phyloP scores from a whole-genome alignment of 2,888 invertebrate genomes.

The Psylliodes chrysocephalus region DNA sequence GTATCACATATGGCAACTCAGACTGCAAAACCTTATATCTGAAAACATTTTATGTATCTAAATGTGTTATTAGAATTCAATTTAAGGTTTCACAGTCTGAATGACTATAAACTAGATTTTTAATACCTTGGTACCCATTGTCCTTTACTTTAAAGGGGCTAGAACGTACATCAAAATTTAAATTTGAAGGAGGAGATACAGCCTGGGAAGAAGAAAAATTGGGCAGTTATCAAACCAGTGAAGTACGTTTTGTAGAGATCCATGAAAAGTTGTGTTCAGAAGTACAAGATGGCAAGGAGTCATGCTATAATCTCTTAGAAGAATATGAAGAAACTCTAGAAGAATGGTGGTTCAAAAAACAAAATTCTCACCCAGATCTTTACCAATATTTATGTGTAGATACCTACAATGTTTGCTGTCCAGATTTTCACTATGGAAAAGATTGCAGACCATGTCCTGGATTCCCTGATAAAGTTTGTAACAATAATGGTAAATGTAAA shows the following conservation, averaged over 20 bases:
- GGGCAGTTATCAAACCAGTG: slow-evolving; percentile 84
- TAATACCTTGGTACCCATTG: neutral
- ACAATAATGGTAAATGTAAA: slow-evolving; percentile 78
- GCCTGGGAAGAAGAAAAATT: slow-evolving; percentile 93
- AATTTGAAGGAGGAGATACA: slow-evolving; percentile 92
- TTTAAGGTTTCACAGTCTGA: neutral
- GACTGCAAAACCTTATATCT: no score
- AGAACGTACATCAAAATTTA: slow-evolving; percentile 83
- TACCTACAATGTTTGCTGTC: slow-evolving; percentile 76
- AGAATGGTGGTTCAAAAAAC: slow-evolving; percentile 86
- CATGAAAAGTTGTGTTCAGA: slow-evolving; percentile 88
- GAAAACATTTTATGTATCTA: neutral
- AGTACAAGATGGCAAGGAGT: slow-evolving; percentile 74
- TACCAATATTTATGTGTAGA: slow-evolving; percentile 83
- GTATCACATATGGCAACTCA: no score
- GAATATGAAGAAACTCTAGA: slow-evolving; percentile 85
- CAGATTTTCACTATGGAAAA: slow-evolving; percentile 83
- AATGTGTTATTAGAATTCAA: neutral
- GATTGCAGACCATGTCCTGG: slow-evolving; percentile 85
- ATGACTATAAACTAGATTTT: neutral
- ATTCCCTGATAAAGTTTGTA: slow-evolving; percentile 79
- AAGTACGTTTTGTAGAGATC: slow-evolving; percentile 90
- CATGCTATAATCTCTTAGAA: slow-evolving; percentile 88
- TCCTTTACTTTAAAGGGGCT: slow-evolving; percentile 70
- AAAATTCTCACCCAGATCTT: slow-evolving; percentile 67